Base-by-base conservation (phyloP, 2,888 invertebrate species). In the Melitaea athalia region DNA sequence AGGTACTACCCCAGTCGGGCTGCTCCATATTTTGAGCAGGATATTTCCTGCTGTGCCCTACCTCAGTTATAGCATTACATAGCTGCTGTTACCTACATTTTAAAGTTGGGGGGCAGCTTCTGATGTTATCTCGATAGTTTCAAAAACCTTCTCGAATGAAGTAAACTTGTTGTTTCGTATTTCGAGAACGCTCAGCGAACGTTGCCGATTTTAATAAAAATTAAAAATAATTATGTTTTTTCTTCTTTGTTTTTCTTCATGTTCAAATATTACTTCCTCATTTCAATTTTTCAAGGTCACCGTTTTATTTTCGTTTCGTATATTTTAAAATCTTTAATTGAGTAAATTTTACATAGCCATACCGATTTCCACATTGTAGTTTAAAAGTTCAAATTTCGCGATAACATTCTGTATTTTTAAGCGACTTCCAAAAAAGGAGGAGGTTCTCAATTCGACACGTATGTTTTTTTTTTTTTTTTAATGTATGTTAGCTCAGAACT, bases 281-380 rank as follows among this genome's bases (percentile, higher is more conserved):
- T 63, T 63, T 63, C 55, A 45, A 24, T 31, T 31, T 53, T 31
- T 63, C 63, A 63, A 63, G 63, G 63, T 33, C 53, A 45, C n/a
- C 43, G 53, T 55, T 17, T 53, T 63, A 63, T 63, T 63, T 63
- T 45, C 14, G 45, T 45, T 45, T 45, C 45, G 1, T 10, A 12
- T 14, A 12, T 45, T 14, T 45, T 11, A 45, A 45, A 3, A 45
- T 45, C 45, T 45, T 3, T 38, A 45, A 11, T 45, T 45, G 0
- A 43, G 10, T 43, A n/a, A 45, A 12, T 12, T 11, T 11, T 45
- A 45, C 45, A 45, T 45, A 45, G 10, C 11, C 1, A 45, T 12
- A 45, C 14, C 14, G 14, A 45, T 11, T 10, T 1, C 14, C 14
- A 45, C 45, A 12, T 45, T 45, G n/a, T 12, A 45, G 11, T 12